A percentile compares a stretch with the other conserved stretches of the same genome.
phyloP scores from a whole-genome alignment of 2,113 vertebrate species.

The Megalops atlanticus region DNA sequence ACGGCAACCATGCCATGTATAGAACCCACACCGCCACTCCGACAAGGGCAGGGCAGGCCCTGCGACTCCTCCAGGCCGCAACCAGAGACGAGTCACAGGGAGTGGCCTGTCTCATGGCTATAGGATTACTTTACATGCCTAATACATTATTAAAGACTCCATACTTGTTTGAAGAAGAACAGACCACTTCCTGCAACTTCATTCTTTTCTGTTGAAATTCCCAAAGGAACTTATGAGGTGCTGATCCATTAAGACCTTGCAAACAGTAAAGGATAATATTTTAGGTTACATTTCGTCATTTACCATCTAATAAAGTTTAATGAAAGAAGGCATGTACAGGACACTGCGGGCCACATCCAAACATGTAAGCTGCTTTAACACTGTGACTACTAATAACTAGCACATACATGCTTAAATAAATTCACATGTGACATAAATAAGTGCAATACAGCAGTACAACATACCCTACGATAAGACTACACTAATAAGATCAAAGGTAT shows the following conservation, averaged over 20 bases:
- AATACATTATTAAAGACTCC: conserved; percentile 58
- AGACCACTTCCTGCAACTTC: not conserved
- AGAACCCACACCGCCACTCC: conserved; percentile 55
- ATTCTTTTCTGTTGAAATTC: not conserved
- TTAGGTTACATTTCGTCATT: not conserved
- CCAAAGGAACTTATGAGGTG: too few relatives aligned
- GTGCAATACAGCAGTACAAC: too few relatives aligned
- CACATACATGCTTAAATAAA: not conserved
- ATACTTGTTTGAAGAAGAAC: conserved; percentile 47
- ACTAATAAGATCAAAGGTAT: too few relatives aligned
- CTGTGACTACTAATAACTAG: too few relatives aligned
- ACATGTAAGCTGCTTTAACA: too few relatives aligned
- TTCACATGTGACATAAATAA: too few relatives aligned
- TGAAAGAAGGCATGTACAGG: too few relatives aligned
- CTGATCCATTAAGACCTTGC: too few relatives aligned
- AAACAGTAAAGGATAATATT: too few relatives aligned
- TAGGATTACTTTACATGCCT: conserved; percentile 51
- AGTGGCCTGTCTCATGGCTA: conserved; percentile 40
- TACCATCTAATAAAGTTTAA: not conserved
- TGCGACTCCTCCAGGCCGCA: conserved; percentile 29
- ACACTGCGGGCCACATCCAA: not conserved
- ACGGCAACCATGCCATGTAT: conserved; percentile 56
- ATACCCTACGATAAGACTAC: too few relatives aligned
- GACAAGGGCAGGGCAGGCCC: conserved; percentile 47
- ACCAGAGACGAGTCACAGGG: conserved; percentile 47